These are phyloP conservation scores for Buteo buteo DNA, from an alignment of 2,113 vertebrate species.

Conservation along the genomic window DNA sequence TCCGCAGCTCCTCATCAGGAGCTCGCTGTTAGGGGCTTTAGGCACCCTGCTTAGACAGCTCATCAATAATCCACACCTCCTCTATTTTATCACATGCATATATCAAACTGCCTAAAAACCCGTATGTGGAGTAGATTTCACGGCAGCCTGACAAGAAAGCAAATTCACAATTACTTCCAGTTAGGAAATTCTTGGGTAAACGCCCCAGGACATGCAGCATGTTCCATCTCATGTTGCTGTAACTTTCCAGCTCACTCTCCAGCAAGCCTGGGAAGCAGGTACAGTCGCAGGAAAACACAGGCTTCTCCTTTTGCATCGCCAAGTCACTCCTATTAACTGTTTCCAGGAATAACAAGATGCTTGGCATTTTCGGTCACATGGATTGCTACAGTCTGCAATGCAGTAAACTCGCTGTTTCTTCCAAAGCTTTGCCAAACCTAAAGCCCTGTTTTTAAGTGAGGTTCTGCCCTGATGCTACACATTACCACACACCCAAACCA, in stretches of 20 bases:
- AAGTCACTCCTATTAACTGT: constrained; percentile 18
- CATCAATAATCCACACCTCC: constrained; percentile 22
- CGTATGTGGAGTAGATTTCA: not conserved
- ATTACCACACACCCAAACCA: not conserved
- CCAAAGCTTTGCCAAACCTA: constrained; percentile 3
- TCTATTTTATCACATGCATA: not conserved
- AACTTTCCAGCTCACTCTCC: not conserved
- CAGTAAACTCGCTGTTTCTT: not conserved
- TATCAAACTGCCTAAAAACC: not conserved
- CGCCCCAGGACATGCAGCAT: not conserved
- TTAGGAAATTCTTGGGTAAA: constrained; percentile 27
- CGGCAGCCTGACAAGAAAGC: constrained; percentile 4
- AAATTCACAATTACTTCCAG: constrained; percentile 37
- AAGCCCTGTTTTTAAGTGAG: not conserved
- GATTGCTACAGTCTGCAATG: constrained; percentile 10
- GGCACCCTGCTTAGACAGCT: not conserved
- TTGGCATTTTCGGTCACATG: not conserved
- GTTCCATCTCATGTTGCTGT: not conserved
- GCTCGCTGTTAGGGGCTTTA: not conserved
- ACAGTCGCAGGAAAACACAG: not conserved
- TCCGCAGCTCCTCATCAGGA: not conserved
- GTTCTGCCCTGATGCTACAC: not conserved
- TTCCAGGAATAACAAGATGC: constrained; percentile 32
- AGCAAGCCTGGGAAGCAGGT: constrained; percentile 23
- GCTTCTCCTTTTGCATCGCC: not conserved